These are phyloP conservation scores for Danionella dracula DNA, from an alignment of 2,797 vertebrate genomes.

Conservation along the genomic window DNA sequence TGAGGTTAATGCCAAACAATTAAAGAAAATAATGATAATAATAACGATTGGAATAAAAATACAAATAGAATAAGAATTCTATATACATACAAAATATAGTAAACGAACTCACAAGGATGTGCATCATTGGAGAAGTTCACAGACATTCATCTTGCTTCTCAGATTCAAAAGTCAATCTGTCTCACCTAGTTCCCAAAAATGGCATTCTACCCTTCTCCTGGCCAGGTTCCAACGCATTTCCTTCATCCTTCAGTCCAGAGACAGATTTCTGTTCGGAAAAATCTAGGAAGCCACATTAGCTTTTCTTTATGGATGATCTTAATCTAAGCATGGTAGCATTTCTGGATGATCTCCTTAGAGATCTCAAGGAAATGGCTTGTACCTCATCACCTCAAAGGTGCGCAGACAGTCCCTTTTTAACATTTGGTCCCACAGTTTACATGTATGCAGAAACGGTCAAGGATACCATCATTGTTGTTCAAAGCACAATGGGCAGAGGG, in stretches of 20 bases:
- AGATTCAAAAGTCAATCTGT: constrained; percentile 40
- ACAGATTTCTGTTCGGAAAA: constrained; percentile 33
- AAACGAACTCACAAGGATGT: constrained; percentile 76
- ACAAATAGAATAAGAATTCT: constrained; percentile 65
- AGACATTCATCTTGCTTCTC: constrained; percentile 43
- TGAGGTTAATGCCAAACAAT: constrained; percentile 47
- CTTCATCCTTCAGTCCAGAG: constrained; percentile 32
- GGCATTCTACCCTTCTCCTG: constrained; percentile 30
- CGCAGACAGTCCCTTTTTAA: constrained; percentile 7
- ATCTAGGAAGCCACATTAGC: constrained; percentile 4
- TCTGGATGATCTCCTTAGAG: neutral
- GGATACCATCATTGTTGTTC: constrained; percentile 20
- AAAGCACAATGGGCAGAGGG: constrained; percentile 35
- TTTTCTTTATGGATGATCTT: constrained; percentile 17
- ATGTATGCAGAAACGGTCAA: constrained; percentile 43
- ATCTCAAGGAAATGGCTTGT: constrained; percentile 22
- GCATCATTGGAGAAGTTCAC: constrained; percentile 38
- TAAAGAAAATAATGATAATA: constrained; percentile 52
- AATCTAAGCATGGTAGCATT: constrained; percentile 17
- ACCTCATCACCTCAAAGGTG: constrained; percentile 27
- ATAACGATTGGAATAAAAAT: constrained; percentile 70
- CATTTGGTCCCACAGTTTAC: constrained; percentile 41
- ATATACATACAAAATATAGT: constrained; percentile 88
- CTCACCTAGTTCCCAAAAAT: constrained; percentile 34
- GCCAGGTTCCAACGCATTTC: constrained; percentile 35